Evolutionary conservation across 1,140 invertebrate genomes (phyloP), one percentile per base, ranked within the genome.

Genomic region (Penaeus chinensis): DNA sequence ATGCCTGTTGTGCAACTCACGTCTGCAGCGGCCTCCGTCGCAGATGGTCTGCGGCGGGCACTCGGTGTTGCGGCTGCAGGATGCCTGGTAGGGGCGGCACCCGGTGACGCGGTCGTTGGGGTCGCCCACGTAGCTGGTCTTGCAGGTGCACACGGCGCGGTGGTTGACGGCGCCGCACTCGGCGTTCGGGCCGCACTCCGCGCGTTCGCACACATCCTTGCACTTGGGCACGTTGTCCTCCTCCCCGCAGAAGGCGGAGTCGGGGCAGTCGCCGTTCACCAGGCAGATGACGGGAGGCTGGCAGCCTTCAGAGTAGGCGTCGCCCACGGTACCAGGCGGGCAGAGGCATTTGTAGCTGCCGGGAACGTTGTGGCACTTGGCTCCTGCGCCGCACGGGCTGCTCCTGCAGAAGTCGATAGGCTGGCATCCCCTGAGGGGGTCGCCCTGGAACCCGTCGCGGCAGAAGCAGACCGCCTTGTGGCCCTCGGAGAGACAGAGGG

Each of bases 321-420:
- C 95, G 24, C 96, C 96, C 78, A 98, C 95, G 22, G 95, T 95
- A 74, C 95, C 95, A 10, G 93, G 91, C 61, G 96, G 95, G 92
- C 97, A 98, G 63, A 93, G 92, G 91, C 97, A 98, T 91, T 95
- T 96, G 91, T 95, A 97, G 16, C 95, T 95, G 78, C 96, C 97
- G 89, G 95, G 93, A 7, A 94, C 94, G 91, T 97, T 98, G 89
- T 95, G 94, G 92, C 98, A 99, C 82, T 94, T 92, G 0, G 97
- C 96, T 69, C 95, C 95, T 62, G 95, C 94, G n/a, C 95, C 96
- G 92, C 97, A 98, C 16, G 96, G 96, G 83, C 94, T 94, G 89
- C 94, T 94, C 20, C 93, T 93, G 91, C 97, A 98, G 91, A 95
- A 96, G 92, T 98, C 95, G 71, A 97, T 95, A 47, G 95, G 92